Evolutionary conservation across 2,797 vertebrate species (phyloP).

Genomic region (Rhinichthys osculus): DNA sequence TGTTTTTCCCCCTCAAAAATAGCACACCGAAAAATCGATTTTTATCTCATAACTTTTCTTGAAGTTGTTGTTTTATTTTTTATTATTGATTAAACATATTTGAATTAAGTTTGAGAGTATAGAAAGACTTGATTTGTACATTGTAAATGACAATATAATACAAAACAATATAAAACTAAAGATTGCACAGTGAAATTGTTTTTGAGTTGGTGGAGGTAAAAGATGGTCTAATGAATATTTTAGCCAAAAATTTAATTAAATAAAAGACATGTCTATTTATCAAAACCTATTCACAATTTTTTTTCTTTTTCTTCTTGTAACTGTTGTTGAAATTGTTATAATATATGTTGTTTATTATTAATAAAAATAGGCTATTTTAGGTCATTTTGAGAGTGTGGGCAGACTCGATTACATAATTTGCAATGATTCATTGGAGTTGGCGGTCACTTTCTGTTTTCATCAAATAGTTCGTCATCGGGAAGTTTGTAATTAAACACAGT

Average conservation of each 20-base stretch:
- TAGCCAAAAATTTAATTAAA: not conserved
- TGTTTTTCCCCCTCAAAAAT: not conserved
- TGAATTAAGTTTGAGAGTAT: not conserved
- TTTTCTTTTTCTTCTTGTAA: not conserved
- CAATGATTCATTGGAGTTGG: not conserved
- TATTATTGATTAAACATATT: not conserved
- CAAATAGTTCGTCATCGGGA: not conserved
- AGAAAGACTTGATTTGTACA: not conserved
- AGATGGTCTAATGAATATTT: not conserved
- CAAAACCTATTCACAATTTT: too few species aligned
- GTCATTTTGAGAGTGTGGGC: not conserved
- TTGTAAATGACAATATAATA: not conserved
- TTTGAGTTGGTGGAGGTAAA: not conserved
- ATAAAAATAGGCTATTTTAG: not conserved
- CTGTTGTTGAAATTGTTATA: not conserved
- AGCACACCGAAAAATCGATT: accelerated
- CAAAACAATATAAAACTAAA: not conserved
- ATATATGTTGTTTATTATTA: not conserved
- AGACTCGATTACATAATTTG: not conserved
- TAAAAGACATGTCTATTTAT: too few species aligned
- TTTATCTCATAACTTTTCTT: not conserved
- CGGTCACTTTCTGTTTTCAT: not conserved
- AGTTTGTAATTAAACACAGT: conserved; percentile 11
- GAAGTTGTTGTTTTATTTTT: not conserved
- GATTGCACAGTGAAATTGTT: not conserved